These are phyloP conservation scores for Andrena camellia DNA, from an alignment of 2,888 invertebrate genomes.

Conservation along the genomic window DNA sequence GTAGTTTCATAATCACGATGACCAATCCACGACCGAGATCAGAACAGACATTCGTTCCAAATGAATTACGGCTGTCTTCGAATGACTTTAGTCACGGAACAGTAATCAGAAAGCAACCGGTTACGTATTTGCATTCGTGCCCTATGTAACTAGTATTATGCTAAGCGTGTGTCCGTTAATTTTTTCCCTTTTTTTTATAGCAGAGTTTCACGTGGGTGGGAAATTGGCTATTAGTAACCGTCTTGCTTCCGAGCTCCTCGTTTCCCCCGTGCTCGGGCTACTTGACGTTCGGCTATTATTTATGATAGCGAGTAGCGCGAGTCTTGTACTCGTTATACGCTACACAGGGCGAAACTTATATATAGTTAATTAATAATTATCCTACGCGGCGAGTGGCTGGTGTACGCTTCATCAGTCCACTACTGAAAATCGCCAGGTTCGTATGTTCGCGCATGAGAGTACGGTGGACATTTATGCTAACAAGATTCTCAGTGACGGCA, in stretches of 20 bases:
- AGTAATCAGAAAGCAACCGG: background rate
- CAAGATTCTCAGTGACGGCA: slow-evolving; percentile 16
- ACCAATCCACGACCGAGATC: too few relatives aligned
- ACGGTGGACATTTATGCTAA: slow-evolving; percentile 15
- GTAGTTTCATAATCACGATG: too few relatives aligned
- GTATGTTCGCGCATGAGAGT: background rate
- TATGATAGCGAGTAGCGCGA: slow-evolving; percentile 63
- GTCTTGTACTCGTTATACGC: slow-evolving; percentile 65
- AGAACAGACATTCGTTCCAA: too few relatives aligned
- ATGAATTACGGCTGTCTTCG: too few relatives aligned
- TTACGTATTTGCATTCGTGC: background rate
- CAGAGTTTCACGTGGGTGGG: slow-evolving; percentile 19
- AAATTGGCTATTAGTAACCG: slow-evolving; percentile 32
- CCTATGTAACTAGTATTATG: slow-evolving; percentile 6
- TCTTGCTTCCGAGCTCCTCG: background rate
- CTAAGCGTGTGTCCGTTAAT: background rate
- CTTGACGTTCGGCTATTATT: slow-evolving; percentile 67
- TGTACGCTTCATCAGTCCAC: slow-evolving; percentile 23
- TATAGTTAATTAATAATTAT: slow-evolving; percentile 75
- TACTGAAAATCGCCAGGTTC: slow-evolving; percentile 38
- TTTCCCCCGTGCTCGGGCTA: slow-evolving; percentile 3
- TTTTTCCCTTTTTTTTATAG: background rate
- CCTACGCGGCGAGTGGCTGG: slow-evolving; percentile 51
- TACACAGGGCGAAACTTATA: slow-evolving; percentile 57
- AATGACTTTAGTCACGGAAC: too few relatives aligned